A percentile compares a stretch with the other conserved stretches of the same genome.
These are phyloP conservation scores for Drosophila melanica DNA, from an alignment of 1,140 invertebrate species.

Conservation along the genomic window DNA sequence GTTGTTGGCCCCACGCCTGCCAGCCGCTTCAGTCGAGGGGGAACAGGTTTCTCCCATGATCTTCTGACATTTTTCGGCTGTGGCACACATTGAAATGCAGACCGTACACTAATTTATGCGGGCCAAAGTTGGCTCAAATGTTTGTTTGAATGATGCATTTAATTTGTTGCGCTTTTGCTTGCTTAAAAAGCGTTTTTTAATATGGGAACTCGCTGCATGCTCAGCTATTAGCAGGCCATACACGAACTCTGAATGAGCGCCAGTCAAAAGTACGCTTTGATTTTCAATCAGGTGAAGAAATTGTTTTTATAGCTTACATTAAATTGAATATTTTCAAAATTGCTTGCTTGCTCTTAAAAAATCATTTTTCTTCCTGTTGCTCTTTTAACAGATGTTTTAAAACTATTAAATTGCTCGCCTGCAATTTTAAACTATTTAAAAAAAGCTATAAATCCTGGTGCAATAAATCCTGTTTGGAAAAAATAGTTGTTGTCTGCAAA, in stretches of 20 bases:
- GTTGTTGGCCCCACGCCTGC: conserved; percentile 30
- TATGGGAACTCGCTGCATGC: conserved; percentile 22
- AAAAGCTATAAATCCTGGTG: no score
- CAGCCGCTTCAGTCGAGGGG: conserved; percentile 20
- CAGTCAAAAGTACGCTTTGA: conserved; percentile 3
- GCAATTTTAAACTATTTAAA: no score
- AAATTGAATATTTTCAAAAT: background rate
- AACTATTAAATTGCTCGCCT: no score
- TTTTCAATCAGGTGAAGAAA: conserved; percentile 9
- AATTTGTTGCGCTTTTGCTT: conserved; percentile 46
- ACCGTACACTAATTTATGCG: conserved; percentile 74
- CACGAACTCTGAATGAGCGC: conserved; percentile 42
- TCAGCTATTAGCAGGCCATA: conserved; percentile 46
- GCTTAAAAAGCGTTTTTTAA: conserved; percentile 42
- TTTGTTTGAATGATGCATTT: conserved; percentile 72
- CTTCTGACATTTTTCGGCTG: conserved; percentile 63
- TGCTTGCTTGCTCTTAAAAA: background rate
- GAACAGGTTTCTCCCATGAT: conserved; percentile 69
- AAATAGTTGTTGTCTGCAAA: no score
- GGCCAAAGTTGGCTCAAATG: conserved; percentile 60
- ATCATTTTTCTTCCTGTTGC: background rate
- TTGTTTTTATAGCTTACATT: background rate
- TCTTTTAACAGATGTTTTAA: no score
- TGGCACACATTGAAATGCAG: conserved; percentile 62
- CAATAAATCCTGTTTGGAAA: no score